phyloP scores from a whole-genome alignment of 2,113 vertebrate species.

The Leuciscus idus region DNA sequence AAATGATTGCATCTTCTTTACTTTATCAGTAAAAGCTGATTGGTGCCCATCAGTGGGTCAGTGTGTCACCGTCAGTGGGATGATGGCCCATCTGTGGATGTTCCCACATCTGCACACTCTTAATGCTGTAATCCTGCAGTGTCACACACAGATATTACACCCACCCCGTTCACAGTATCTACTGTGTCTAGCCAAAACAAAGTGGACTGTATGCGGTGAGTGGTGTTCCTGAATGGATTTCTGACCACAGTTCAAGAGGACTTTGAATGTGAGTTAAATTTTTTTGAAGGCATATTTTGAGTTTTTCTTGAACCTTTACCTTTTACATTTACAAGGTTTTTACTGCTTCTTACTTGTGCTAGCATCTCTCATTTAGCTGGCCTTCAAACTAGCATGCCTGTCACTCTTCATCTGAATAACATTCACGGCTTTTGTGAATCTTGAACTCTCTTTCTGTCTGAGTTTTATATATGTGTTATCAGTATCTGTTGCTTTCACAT shows the following conservation, averaged over 20 bases:
- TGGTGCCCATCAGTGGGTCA: conserved; percentile 54
- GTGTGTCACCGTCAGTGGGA: conserved; percentile 43
- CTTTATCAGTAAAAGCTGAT: not conserved
- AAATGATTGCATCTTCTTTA: not conserved
- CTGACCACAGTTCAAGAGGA: not conserved
- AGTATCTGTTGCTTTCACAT: conserved; percentile 69
- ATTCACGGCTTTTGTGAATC: conserved; percentile 63
- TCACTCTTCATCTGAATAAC: conserved; percentile 55
- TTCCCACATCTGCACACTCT: conserved; percentile 71
- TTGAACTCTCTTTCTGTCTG: conserved; percentile 57
- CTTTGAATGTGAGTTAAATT: not conserved
- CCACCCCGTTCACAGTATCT: conserved; percentile 44
- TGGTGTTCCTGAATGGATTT: not conserved
- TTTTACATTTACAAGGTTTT: conserved; percentile 74
- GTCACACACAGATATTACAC: conserved; percentile 56
- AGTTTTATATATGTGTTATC: not conserved
- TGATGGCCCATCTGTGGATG: conserved; percentile 55
- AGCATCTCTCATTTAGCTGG: conserved; percentile 37
- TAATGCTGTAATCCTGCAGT: conserved; percentile 75
- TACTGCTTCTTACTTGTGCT: conserved; percentile 64
- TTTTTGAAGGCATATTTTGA: not conserved
- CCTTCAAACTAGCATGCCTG: conserved; percentile 66
- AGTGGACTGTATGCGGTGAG: not conserved
- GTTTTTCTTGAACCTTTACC: conserved; percentile 45
- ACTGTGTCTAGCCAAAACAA: not conserved